Percentiles rank a stretch among this genome's conserved stretches.
phyloP scores from a whole-genome alignment of 2,797 vertebrate species.

The Valencia hispanica region DNA sequence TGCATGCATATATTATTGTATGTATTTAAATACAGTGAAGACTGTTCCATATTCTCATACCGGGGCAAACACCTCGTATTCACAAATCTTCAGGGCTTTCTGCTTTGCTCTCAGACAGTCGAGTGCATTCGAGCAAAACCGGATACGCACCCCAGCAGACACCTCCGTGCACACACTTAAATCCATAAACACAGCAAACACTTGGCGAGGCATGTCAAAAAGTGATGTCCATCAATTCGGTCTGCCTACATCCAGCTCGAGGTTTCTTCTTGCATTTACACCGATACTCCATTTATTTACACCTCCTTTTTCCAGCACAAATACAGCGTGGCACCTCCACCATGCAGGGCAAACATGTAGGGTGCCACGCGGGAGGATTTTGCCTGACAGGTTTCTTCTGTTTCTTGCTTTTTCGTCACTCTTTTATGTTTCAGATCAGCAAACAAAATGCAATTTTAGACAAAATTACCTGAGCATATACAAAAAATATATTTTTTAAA shows the following conservation, averaged over 20 bases:
- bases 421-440: too few relatives aligned
- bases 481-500: background rate
- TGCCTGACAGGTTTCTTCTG: background rate
- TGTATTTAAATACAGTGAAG: constrained; percentile 21
- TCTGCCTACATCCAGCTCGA: constrained; percentile 12
- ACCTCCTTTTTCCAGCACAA: constrained; percentile 29
- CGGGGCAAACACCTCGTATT: constrained; percentile 5
- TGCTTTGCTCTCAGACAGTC: constrained; percentile 23
- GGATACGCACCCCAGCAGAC: constrained; percentile 36
- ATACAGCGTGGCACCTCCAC: constrained; percentile 21
- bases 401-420: background rate
- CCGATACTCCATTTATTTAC: constrained; percentile 38
- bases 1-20: constrained; percentile 9
- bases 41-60: constrained; percentile 19
- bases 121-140: constrained; percentile 25
- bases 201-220: constrained; percentile 38
- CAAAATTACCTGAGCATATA: too few relatives aligned
- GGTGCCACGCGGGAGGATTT: background rate
- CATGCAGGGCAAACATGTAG: constrained; percentile 22
- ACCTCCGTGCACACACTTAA: constrained; percentile 20
- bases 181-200: constrained; percentile 34
- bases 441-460: background rate
- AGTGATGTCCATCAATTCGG: constrained; percentile 55
- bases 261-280: constrained; percentile 29
- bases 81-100: constrained; percentile 30